Base-by-base conservation (phyloP, 2,113 vertebrate genomes). In the Saiga tatarica region DNA sequence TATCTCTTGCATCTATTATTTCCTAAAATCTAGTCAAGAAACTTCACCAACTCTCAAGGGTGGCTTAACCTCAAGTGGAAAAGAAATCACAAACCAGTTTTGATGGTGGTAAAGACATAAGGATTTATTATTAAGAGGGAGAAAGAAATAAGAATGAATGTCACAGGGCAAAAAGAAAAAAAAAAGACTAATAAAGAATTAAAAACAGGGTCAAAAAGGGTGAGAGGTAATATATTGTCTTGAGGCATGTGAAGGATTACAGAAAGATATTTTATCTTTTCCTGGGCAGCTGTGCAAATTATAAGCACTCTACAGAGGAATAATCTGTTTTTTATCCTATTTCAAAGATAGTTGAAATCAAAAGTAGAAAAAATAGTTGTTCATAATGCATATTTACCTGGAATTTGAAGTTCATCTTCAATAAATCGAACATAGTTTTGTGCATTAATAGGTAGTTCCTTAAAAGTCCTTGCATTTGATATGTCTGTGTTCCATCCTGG, bases 401-500 rank as follows among this genome's bases (percentile, higher is more conserved):
- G 99, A 99, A 99, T 99, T 64, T 99, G 99, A 94, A 99, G 98
- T 11, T 99, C 98, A 95, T 99, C 99, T 99, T 99, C 99, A 85
- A 99, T 97, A 98, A 99, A 99, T 94, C 94, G 99, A 95, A 99
- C 99, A 1, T 99, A 99, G 98, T 99, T 99, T 97, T 99, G 99
- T 84, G 99, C 99, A 92, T 99, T 99, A 97, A 99, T 99, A 23
- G 99, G 99, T 96, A 99, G 99, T 21, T 99, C 99, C 76, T 99
- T 98, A 92, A 99, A 99, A 1, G 98, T 99, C 93, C 99, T 99
- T 42, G 98, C 99, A 76, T 99, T 99, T 53, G 99, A 99, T 76
- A 99, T 99, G 97, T 99, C 99, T 1, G 98, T 99, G 84, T 99
- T 99, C 99, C 99, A 99, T 91, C 99, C 99, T 57, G 99, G 99